A percentile compares a stretch with the other conserved stretches of the same genome.
These are phyloP conservation scores for Crossaster papposus DNA, from an alignment of 53 echinoderm and acorn worm species.

Conservation along the genomic window DNA sequence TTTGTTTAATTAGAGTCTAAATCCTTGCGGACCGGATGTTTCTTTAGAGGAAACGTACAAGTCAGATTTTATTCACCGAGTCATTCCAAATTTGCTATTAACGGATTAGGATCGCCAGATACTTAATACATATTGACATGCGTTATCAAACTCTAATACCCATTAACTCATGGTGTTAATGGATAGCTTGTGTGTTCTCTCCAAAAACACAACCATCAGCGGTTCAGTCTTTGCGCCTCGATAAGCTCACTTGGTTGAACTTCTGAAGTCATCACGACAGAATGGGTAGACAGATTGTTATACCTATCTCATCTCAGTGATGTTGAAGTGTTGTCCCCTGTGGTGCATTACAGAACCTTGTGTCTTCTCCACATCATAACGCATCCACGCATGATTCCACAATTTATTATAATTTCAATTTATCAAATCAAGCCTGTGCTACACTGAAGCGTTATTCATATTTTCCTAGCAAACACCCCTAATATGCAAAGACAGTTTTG, in stretches of 20 bases:
- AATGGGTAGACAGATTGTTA: neutral
- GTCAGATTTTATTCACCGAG: neutral
- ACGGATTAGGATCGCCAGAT: neutral
- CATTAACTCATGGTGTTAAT: neutral
- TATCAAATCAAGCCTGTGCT: neutral
- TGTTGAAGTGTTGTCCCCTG: neutral
- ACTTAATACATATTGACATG: neutral
- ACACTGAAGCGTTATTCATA: neutral
- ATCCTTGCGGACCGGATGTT: neutral
- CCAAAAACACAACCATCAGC: neutral
- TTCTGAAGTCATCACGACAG: neutral
- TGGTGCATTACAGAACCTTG: too few species aligned
- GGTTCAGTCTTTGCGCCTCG: neutral
- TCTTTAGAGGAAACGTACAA: neutral
- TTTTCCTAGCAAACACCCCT: too few species aligned
- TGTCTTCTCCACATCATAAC: neutral
- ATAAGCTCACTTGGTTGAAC: neutral
- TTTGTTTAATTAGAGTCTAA: too few species aligned
- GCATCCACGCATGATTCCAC: neutral
- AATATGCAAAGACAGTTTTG: neutral
- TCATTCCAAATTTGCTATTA: neutral
- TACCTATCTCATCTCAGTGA: neutral
- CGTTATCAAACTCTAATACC: neutral
- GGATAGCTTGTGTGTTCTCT: neutral
- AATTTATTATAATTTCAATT: neutral